Conservation (phyloP, 2,888 invertebrate species). For the Carpatolechia fugitivella region DNA sequence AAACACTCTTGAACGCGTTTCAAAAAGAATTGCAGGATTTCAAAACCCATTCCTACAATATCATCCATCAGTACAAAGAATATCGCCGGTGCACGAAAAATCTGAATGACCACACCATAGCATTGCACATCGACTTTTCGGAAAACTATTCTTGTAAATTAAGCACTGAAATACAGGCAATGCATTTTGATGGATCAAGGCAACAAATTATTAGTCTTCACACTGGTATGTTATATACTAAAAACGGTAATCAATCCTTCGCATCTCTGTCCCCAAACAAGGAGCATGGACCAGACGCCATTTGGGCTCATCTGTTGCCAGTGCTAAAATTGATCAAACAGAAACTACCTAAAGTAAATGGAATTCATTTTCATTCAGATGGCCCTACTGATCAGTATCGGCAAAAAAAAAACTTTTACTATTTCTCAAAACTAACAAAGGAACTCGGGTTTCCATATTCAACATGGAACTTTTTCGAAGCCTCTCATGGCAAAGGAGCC, state of each 20-base stretch:
- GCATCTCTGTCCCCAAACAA: too few species aligned
- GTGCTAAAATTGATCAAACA: conserved; percentile 5
- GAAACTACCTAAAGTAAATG: not conserved
- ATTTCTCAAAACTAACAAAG: conserved; percentile 9
- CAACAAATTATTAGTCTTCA: conserved; percentile 17
- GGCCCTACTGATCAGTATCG: conserved; percentile 19
- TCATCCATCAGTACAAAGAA: conserved; percentile 6
- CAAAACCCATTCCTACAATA: conserved; percentile 13
- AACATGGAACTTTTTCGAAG: conserved; percentile 20
- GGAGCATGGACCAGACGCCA: conserved; percentile 11
- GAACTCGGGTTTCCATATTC: not conserved
- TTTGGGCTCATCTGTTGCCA: conserved; percentile 23
- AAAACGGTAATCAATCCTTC: too few species aligned
- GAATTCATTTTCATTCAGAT: conserved; percentile 21
- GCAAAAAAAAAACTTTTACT: conserved; percentile 21
- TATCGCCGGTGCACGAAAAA: conserved; percentile 7
- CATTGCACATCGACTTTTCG: conserved; percentile 11
- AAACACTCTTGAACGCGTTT: conserved; percentile 2
- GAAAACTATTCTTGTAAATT: conserved; percentile 19
- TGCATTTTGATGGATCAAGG: conserved; percentile 18
- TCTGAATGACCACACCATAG: not conserved
- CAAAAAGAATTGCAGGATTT: conserved; percentile 6
- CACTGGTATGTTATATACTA: conserved; percentile 1
- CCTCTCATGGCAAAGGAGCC: conserved; percentile 20
- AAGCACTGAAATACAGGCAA: conserved; percentile 15